These are phyloP conservation scores for Actenoides lindsayi DNA, from an alignment of 2,113 vertebrate genomes.

Conservation along the genomic window DNA sequence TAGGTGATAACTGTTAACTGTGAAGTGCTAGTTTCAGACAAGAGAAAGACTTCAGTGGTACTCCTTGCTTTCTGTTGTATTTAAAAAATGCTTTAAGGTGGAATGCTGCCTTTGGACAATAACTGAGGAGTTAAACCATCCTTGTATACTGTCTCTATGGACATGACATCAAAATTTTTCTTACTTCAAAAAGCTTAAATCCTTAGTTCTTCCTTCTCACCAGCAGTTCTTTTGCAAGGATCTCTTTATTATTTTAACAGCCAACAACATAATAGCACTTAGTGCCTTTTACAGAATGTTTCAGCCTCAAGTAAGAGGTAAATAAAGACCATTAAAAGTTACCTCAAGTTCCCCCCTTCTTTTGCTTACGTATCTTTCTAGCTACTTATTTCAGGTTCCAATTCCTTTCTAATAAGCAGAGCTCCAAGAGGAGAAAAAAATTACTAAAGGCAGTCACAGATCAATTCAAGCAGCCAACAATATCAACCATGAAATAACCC, in stretches of 20 bases:
- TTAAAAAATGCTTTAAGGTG: neutral
- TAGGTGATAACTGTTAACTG: neutral
- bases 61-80: neutral
- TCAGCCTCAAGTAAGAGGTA: neutral
- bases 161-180: neutral
- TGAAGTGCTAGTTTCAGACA: constrained; percentile 30
- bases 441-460: neutral
- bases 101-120: constrained; percentile 53
- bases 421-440: neutral
- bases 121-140: constrained; percentile 10
- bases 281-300: neutral
- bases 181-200: constrained; percentile 27
- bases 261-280: neutral
- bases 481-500: neutral
- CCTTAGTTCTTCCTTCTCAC: neutral
- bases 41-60: constrained; percentile 40
- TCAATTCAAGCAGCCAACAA: neutral
- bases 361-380: neutral
- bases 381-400: neutral
- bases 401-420: neutral
- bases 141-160: neutral
- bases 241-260: neutral
- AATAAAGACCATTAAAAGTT: neutral
- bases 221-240: neutral
- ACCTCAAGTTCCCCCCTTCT: neutral